Evolutionary conservation across 2,797 vertebrate genomes (phyloP).

Genomic region (Esox masquinongy): DNA sequence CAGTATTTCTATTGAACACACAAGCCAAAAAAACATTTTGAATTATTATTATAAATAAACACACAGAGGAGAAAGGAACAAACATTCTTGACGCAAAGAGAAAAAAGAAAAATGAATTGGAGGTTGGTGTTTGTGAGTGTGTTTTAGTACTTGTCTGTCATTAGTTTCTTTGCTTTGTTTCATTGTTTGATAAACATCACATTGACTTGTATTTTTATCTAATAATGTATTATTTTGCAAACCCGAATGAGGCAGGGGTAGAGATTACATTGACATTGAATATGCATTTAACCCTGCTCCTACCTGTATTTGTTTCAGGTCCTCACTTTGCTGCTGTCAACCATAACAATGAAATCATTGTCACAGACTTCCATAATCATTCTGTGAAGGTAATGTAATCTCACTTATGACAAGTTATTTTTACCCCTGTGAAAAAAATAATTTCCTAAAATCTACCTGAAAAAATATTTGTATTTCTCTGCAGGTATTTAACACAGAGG

Average conservation of each 20-base stretch:
- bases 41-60: too few relatives aligned
- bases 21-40: too few relatives aligned
- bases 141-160: neutral
- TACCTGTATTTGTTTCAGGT: constrained; percentile 68
- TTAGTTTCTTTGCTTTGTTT: neutral
- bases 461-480: neutral
- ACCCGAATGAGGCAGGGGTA: too few relatives aligned
- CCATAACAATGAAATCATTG: constrained; percentile 97
- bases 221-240: constrained; percentile 3
- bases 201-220: too few relatives aligned
- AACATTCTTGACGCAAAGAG: too few relatives aligned
- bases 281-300: constrained; percentile 13
- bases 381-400: constrained; percentile 89
- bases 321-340: constrained; percentile 99
- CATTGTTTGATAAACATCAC: too few relatives aligned
- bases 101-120: too few relatives aligned
- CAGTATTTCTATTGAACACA: too few relatives aligned
- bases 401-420: neutral
- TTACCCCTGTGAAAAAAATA: neutral
- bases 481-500: constrained; percentile 96
- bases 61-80: too few relatives aligned
- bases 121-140: neutral
- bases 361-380: constrained; percentile 99
- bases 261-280: neutral
- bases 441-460: neutral